Percentiles rank a stretch among this genome's conserved stretches.
These are phyloP conservation scores for Habroteleia sp. DNA, from an alignment of 2,888 invertebrate genomes.

Conservation along the genomic window DNA sequence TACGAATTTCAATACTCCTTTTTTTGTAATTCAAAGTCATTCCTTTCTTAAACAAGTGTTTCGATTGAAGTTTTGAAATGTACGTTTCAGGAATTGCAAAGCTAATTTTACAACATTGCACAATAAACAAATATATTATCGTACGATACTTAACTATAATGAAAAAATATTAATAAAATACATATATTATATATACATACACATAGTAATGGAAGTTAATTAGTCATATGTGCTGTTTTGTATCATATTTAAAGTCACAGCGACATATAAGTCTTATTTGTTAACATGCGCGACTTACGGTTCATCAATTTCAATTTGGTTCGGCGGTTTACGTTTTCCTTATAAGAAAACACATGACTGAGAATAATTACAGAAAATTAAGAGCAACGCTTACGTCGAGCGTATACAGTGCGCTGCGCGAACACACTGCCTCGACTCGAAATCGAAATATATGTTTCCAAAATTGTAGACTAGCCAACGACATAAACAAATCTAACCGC, in stretches of 20 bases:
- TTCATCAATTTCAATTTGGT: conserved; percentile 25
- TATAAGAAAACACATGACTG: conserved; percentile 57
- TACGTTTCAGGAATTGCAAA: conserved; percentile 48
- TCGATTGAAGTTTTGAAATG: conserved; percentile 6
- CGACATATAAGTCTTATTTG: conserved; percentile 10
- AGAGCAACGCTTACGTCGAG: conserved; percentile 34
- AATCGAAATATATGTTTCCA: conserved; percentile 22
- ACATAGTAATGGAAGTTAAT: conserved; percentile 32
- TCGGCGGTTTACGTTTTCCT: conserved; percentile 27
- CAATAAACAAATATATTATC: conserved; percentile 45
- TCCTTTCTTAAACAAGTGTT: not conserved
- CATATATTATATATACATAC: conserved; percentile 39
- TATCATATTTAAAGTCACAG: conserved; percentile 30
- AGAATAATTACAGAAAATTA: conserved; percentile 47
- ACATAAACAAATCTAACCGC: too few species aligned
- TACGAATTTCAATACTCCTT: conserved; percentile 14
- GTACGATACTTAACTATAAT: conserved; percentile 31
- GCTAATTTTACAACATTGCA: conserved; percentile 45
- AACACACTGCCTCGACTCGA: conserved; percentile 60
- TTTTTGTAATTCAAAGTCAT: not conserved
- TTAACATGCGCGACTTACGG: conserved; percentile 10
- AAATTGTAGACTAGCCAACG: too few species aligned
- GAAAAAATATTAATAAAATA: conserved; percentile 30
- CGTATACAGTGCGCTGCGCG: conserved; percentile 43
- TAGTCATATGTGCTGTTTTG: conserved; percentile 34